Evolutionary conservation across 2,797 vertebrate species (phyloP).

Genomic region (Paedocypris micromegethes): DNA sequence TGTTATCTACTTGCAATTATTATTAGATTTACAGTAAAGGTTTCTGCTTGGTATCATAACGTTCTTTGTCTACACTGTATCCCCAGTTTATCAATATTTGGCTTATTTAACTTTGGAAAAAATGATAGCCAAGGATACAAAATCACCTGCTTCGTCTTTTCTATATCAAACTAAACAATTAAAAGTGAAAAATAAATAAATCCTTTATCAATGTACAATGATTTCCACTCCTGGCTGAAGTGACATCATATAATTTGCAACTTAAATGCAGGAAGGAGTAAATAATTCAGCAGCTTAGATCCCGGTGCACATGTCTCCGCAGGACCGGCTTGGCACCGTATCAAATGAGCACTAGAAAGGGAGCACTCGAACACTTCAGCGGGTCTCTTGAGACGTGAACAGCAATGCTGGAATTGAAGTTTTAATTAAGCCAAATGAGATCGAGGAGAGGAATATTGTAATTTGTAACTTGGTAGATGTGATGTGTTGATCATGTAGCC

Average conservation of each 20-base stretch:
- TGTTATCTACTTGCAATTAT: too few species aligned
- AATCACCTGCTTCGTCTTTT: neutral
- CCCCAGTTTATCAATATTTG: too few species aligned
- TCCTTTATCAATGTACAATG: slow-evolving; percentile 3
- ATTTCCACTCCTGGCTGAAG: slow-evolving; percentile 10
- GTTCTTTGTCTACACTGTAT: too few species aligned
- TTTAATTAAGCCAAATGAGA: slow-evolving; percentile 38
- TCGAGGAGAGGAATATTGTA: neutral
- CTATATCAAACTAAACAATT: slow-evolving; percentile 1
- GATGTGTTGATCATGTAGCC: neutral
- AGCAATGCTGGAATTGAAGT: slow-evolving; percentile 30
- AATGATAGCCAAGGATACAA: too few species aligned
- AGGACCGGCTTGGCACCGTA: slow-evolving; percentile 29
- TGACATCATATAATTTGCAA: slow-evolving; percentile 42
- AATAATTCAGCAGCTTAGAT: slow-evolving; percentile 48
- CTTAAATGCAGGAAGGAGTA: slow-evolving; percentile 42
- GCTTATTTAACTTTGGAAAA: too few species aligned
- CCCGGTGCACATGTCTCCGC: slow-evolving; percentile 20
- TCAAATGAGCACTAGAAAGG: slow-evolving; percentile 33
- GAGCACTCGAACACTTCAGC: slow-evolving; percentile 22
- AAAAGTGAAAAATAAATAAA: neutral
- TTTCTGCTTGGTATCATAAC: too few species aligned
- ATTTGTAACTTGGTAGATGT: slow-evolving; percentile 3
- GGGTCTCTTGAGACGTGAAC: slow-evolving; percentile 24
- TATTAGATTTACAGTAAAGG: too few species aligned